These are phyloP conservation scores for Calidris pygmaea DNA, from an alignment of 2,113 vertebrate species.

Conservation along the genomic window DNA sequence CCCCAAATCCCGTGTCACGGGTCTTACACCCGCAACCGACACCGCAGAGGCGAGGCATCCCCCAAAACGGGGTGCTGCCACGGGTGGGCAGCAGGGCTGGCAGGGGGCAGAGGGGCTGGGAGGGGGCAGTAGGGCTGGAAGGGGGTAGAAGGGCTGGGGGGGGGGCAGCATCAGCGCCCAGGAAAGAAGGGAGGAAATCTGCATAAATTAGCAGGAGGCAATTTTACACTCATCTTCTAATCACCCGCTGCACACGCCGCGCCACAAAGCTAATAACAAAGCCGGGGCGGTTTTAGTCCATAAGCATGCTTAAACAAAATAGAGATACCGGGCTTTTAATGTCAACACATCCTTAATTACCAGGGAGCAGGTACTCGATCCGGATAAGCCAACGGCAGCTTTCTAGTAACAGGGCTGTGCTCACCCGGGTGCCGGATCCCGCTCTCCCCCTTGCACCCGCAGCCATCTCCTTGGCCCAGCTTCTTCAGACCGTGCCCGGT, in stretches of 20 bases:
- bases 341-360: background rate
- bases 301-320: background rate
- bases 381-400: background rate
- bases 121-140: too few relatives aligned
- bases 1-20: accelerated
- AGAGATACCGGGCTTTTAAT: accelerated
- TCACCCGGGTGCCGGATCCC: background rate
- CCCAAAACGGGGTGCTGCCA: background rate
- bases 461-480: background rate
- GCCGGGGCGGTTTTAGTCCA: background rate
- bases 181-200: background rate
- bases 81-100: background rate
- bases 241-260: accelerated
- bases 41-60: accelerated
- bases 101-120: background rate
- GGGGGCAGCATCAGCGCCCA: accelerated
- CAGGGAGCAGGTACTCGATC: background rate
- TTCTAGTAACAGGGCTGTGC: background rate
- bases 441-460: accelerated
- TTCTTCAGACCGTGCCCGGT: background rate
- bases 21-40: accelerated
- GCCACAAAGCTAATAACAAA: background rate
- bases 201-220: background rate
- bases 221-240: background rate
- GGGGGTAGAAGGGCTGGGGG: too few relatives aligned